These are phyloP conservation scores for Cephus runcator DNA, from an alignment of 2,888 invertebrate genomes.

Conservation along the genomic window DNA sequence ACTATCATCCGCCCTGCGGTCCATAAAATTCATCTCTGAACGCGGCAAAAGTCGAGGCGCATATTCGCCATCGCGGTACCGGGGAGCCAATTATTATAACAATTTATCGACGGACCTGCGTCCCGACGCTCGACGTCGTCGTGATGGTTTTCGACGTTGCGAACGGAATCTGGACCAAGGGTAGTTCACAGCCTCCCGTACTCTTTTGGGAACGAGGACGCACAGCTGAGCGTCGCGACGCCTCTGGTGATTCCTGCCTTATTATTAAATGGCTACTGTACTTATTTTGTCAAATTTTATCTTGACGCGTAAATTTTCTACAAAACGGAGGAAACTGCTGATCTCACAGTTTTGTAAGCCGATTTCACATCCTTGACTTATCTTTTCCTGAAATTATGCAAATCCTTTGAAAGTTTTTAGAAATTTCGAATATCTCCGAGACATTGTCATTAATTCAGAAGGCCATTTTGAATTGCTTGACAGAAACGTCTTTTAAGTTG, in stretches of 20 bases:
- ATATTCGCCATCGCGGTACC: neutral
- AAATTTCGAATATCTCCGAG: too few species aligned
- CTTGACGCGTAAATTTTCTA: too few species aligned
- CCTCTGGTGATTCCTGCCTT: neutral
- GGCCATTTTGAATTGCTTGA: too few species aligned
- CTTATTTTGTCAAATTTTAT: neutral
- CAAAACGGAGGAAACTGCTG: too few species aligned
- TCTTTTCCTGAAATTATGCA: too few species aligned
- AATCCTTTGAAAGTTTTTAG: too few species aligned
- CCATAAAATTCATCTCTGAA: too few species aligned
- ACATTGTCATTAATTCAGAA: too few species aligned
- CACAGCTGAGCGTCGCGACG: neutral
- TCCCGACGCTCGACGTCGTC: conserved; percentile 3
- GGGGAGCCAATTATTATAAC: conserved; percentile 20
- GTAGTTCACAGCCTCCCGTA: conserved; percentile 9
- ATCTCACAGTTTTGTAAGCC: too few species aligned
- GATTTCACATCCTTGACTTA: too few species aligned
- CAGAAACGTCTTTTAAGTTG: too few species aligned
- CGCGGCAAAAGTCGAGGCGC: neutral
- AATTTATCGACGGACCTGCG: conserved; percentile 24
- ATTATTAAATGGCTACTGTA: neutral
- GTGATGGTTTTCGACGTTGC: conserved; percentile 12
- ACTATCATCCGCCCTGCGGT: too few species aligned
- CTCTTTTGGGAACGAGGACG: conserved; percentile 3
- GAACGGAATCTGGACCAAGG: conserved; percentile 19